Conservation (phyloP, 1,140 invertebrate genomes). For the Drosophila busckii region DNA sequence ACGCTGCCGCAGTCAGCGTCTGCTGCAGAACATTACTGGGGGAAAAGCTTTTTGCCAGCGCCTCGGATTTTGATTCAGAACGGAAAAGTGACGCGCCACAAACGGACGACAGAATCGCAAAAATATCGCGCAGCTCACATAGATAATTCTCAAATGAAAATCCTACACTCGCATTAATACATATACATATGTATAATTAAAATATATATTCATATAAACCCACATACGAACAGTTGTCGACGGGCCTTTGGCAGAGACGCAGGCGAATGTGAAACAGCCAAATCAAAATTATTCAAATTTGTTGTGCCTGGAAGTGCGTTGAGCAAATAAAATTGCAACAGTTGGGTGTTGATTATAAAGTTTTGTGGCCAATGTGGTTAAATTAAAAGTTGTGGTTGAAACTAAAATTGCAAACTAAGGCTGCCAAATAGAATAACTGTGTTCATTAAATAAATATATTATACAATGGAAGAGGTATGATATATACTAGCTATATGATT, state of each 20-base stretch:
- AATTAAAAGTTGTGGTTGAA: no score
- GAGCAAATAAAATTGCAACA: conserved; percentile 20
- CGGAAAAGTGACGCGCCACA: conserved; percentile 66
- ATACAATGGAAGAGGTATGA: conserved; percentile 50
- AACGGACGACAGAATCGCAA: conserved; percentile 47
- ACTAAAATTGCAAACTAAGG: no score
- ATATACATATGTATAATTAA: conserved; percentile 1
- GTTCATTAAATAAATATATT: conserved; percentile 48
- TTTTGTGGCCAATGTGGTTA: no score
- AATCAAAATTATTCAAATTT: conserved; percentile 12
- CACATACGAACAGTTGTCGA: no score
- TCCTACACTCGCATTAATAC: conserved; percentile 1
- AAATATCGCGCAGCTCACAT: conserved; percentile 13
- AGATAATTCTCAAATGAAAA: conserved; percentile 12
- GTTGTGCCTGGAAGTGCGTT: conserved; percentile 12
- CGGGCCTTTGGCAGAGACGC: no score
- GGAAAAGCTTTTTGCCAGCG: conserved; percentile 54
- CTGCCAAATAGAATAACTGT: conserved; percentile 27
- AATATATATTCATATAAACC: conserved; percentile 4
- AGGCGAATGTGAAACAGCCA: background rate
- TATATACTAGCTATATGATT: conserved; percentile 10
- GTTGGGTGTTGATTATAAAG: conserved; percentile 15
- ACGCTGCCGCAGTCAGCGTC: conserved; percentile 7
- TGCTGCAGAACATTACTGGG: conserved; percentile 42
- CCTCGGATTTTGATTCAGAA: conserved; percentile 56